A percentile compares a stretch with the other conserved stretches of the same genome.
Evolutionary conservation across 1,140 invertebrate species (phyloP).

Genomic region (Linepithema humile): DNA sequence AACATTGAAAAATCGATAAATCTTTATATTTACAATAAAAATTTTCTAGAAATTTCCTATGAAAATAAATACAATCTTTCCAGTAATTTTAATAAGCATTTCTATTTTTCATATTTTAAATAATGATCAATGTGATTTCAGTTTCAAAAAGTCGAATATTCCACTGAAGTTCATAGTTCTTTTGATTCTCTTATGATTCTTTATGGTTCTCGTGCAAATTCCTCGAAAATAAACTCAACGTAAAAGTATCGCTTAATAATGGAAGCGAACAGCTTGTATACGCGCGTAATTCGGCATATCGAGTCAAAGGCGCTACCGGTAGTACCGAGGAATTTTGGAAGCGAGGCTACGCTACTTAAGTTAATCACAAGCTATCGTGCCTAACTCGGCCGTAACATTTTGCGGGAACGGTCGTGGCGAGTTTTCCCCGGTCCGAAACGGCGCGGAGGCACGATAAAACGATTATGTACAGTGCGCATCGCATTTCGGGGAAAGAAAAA

Average conservation of each 20-base stretch:
- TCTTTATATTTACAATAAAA: background rate
- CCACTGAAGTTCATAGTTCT: background rate
- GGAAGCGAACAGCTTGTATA: constrained; percentile 6
- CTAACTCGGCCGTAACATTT: constrained; percentile 52
- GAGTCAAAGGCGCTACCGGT: constrained; percentile 35
- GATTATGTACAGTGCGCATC: constrained; percentile 44
- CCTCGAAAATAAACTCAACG: background rate
- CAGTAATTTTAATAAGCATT: background rate
- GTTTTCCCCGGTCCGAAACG: constrained; percentile 43
- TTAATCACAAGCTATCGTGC: constrained; percentile 54
- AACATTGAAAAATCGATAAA: background rate
- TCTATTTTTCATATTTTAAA: background rate
- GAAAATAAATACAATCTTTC: background rate
- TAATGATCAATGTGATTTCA: background rate
- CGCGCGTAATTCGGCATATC: constrained; percentile 28
- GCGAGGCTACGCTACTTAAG: constrained; percentile 53
- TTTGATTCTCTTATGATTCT: no score
- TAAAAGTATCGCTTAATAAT: constrained; percentile 34
- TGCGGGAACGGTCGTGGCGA: constrained; percentile 18
- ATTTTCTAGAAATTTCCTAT: background rate
- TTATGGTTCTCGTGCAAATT: no score
- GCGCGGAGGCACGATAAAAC: constrained; percentile 52
- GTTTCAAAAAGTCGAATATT: background rate
- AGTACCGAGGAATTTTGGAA: constrained; percentile 40
- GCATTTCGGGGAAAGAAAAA: constrained; percentile 56